Evolutionary conservation across 1,140 invertebrate species (phyloP).

Genomic region (Heliconius hermathena): DNA sequence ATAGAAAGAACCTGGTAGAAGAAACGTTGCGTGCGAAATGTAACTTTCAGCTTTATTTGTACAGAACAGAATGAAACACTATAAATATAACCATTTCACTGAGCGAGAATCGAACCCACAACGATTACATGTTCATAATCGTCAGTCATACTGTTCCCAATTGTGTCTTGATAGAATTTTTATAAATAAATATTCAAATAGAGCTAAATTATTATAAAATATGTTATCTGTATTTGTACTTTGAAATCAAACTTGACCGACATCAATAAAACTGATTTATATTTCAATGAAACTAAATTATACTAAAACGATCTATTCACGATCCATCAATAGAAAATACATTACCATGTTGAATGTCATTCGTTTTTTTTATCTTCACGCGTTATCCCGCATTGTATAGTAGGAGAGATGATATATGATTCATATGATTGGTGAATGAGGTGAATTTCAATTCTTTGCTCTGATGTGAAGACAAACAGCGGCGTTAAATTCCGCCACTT

Average conservation of each 20-base stretch:
- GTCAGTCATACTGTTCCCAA: not conserved
- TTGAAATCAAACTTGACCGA: not conserved
- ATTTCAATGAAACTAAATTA: constrained; percentile 1
- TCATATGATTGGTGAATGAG: too few species aligned
- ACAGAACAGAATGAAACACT: too few species aligned
- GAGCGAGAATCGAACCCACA: too few species aligned
- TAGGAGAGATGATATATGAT: too few species aligned
- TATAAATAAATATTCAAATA: not conserved
- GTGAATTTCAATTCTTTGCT: too few species aligned
- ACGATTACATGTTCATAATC: too few species aligned
- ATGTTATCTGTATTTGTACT: not conserved
- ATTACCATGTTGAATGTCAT: not conserved
- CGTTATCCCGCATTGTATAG: not conserved
- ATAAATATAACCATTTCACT: too few species aligned
- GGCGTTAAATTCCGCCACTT: too few species aligned
- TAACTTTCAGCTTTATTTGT: too few species aligned
- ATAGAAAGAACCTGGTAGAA: too few species aligned
- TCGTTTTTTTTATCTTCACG: not conserved
- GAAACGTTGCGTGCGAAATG: too few species aligned
- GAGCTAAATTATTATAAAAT: not conserved
- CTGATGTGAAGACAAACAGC: too few species aligned
- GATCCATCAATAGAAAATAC: not conserved
- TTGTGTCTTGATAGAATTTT: not conserved
- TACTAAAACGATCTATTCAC: not conserved
- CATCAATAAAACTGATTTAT: constrained; percentile 16